These are phyloP conservation scores for Patella depressa DNA, from an alignment of 2,888 invertebrate genomes.

Conservation along the genomic window DNA sequence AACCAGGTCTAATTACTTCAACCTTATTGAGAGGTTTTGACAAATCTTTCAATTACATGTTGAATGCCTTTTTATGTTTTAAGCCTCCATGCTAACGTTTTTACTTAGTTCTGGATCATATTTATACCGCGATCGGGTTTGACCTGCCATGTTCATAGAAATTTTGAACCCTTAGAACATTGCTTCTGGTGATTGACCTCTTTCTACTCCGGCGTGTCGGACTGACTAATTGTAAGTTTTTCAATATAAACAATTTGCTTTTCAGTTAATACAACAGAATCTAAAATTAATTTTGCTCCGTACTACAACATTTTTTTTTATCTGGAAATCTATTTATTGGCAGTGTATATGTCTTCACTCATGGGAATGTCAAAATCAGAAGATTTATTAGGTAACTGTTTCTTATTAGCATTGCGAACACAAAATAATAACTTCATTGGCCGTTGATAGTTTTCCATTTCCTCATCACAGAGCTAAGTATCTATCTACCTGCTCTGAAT, in stretches of 20 bases:
- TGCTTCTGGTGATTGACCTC: slow-evolving; percentile 16
- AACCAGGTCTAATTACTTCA: slow-evolving; percentile 6
- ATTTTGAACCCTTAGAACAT: neutral
- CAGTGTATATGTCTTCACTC: neutral
- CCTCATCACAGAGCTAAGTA: too few species aligned
- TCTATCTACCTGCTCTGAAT: too few species aligned
- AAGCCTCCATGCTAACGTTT: slow-evolving; percentile 8
- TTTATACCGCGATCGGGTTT: neutral
- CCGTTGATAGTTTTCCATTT: too few species aligned
- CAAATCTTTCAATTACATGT: neutral
- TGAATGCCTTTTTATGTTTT: slow-evolving; percentile 17
- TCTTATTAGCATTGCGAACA: neutral
- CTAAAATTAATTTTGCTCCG: too few species aligned
- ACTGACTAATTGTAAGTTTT: slow-evolving; percentile 15
- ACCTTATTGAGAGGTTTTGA: neutral
- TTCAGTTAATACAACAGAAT: too few species aligned
- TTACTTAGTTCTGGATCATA: neutral
- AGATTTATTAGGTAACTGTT: neutral
- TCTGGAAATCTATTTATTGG: slow-evolving; percentile 15
- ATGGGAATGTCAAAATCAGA: slow-evolving; percentile 13
- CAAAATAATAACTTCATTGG: too few species aligned
- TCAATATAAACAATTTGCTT: slow-evolving; percentile 8
- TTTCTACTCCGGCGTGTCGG: slow-evolving; percentile 15
- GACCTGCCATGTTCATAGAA: neutral
- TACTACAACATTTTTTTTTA: neutral